Evolutionary conservation across 2,888 invertebrate genomes (phyloP), one percentile per base, ranked within the genome.

Genomic region (Busseola fusca): DNA sequence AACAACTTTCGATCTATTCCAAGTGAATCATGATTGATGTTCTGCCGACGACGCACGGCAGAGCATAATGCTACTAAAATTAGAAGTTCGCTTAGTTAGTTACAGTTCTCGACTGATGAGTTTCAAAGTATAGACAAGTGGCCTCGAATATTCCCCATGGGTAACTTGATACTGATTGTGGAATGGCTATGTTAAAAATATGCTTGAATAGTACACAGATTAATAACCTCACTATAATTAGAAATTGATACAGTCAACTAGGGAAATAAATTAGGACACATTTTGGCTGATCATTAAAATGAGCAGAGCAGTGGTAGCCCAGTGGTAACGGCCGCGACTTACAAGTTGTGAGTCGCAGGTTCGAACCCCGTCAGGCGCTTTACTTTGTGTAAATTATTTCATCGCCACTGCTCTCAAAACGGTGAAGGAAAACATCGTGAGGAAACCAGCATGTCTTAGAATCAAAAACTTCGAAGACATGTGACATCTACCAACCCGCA

Each of bases 11-110:
- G 71, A 81, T 84, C 80, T 81, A 82, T 84, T 84, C 79, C 88
- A 89, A 89, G 88, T 87, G 87, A 72, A 72, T 74, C 86, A 86
- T 92, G 92, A 93, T 92, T 92, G 91, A 93, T 93, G 92, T 84
- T 86, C 84, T 82, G 68, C 86, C 84, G 88, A 87, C 89, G 89
- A 90, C 86, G 85, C 83, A 85, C 84, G 72, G 79, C 79, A 84
- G 87, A 72, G 74, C 78, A 85, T 91, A 89, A 91, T 90, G 87
- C 84, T 88, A 85, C 87, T 90, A 87, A 90, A 90, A 92, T 92
- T 91, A 89, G 89, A 91, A 87, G 82, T 88, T 85, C 74, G 65
- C 76, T 86, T 82, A 83, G 84, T 84, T 84, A 74, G 86, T 81
- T 83, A 84, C 81, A 86, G 80, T 80, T 80, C 68, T 71, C 69